Percentiles rank a stretch among this genome's conserved stretches.
phyloP scores from a whole-genome alignment of 2,888 invertebrate species.

The Papilio demoleus region DNA sequence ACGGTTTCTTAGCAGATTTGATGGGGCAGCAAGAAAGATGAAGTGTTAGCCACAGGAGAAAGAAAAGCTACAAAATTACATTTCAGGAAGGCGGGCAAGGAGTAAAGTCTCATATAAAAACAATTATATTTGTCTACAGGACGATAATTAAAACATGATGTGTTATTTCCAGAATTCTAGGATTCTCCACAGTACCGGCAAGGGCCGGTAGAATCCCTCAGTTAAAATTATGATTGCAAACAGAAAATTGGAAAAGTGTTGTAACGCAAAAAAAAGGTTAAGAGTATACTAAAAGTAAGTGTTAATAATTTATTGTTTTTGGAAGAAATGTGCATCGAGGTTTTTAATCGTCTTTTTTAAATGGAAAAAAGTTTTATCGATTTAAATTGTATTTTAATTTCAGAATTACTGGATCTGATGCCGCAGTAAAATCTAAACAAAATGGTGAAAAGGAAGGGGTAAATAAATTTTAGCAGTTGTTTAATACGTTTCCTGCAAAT shows the following conservation, averaged over 20 bases:
- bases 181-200: conserved; percentile 56
- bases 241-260: conserved; percentile 52
- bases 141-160: conserved; percentile 45
- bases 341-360: neutral
- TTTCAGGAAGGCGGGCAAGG: conserved; percentile 60
- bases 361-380: neutral
- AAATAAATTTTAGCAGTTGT: conserved; percentile 17
- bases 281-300: conserved; percentile 57
- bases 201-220: conserved; percentile 50
- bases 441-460: conserved; percentile 63
- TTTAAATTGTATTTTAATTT: conserved; percentile 21
- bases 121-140: conserved; percentile 47
- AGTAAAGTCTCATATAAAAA: conserved; percentile 60
- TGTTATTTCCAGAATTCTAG: conserved; percentile 52
- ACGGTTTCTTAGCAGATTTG: conserved; percentile 46
- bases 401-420: conserved; percentile 60
- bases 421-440: conserved; percentile 61
- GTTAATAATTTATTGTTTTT: neutral
- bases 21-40: conserved; percentile 59
- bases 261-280: conserved; percentile 61
- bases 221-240: conserved; percentile 50
- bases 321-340: neutral
- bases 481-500: too few relatives aligned
- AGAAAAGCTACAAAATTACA: conserved; percentile 62
- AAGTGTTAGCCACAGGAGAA: conserved; percentile 55